These are phyloP conservation scores for Mionectes macconnelli DNA, from an alignment of 2,113 vertebrate genomes.

Conservation along the genomic window DNA sequence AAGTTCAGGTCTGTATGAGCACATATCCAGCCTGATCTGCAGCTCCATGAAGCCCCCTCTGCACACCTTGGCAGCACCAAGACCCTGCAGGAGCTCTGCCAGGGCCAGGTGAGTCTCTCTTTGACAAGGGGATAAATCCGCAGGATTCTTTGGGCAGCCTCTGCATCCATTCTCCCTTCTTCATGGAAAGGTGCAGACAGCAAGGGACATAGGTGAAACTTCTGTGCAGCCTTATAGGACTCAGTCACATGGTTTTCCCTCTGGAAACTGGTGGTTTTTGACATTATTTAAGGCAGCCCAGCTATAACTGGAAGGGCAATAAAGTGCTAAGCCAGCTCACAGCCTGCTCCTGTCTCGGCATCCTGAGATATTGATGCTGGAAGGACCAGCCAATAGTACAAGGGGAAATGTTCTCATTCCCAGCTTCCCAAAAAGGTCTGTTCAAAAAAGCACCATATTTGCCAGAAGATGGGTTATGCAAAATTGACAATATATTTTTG, in stretches of 20 bases:
- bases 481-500: not conserved
- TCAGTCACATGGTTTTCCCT: not conserved
- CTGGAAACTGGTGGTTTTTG: not conserved
- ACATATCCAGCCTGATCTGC: rapidly evolving
- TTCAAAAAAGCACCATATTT: not conserved
- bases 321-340: not conserved
- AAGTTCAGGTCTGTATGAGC: not conserved
- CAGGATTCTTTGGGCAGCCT: not conserved
- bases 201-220: not conserved
- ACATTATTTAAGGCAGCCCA: not conserved
- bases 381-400: rapidly evolving
- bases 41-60: not conserved
- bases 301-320: not conserved
- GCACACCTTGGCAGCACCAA: not conserved
- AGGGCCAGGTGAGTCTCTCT: not conserved
- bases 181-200: not conserved
- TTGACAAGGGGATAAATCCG: not conserved
- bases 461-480: not conserved
- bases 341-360: not conserved
- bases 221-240: not conserved
- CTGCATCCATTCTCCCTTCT: not conserved
- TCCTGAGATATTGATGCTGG: not conserved
- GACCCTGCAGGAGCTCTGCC: not conserved
- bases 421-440: not conserved
- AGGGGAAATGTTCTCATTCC: not conserved